Percentiles rank a stretch among this genome's conserved stretches.
Conservation (phyloP, 2,888 invertebrate species). For the Apotomis betuletana region DNA sequence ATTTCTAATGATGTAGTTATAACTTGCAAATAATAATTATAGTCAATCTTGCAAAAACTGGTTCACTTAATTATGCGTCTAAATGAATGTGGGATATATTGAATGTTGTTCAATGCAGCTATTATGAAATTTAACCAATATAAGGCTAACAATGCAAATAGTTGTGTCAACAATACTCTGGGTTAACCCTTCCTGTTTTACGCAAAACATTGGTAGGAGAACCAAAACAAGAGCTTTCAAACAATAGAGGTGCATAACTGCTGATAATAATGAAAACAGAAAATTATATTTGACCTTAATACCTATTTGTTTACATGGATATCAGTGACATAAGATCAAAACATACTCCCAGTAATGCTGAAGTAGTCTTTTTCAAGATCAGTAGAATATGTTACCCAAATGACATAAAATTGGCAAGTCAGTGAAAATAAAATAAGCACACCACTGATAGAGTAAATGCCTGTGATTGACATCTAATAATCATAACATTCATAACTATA, state of each 20-base stretch:
- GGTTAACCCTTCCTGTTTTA: slow-evolving; percentile 33
- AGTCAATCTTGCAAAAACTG: not conserved
- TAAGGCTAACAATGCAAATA: slow-evolving; percentile 34
- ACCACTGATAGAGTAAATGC: too few species aligned
- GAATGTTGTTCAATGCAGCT: slow-evolving; percentile 19
- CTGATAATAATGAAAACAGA: slow-evolving; percentile 10
- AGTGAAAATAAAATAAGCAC: too few species aligned
- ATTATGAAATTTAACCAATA: slow-evolving; percentile 33
- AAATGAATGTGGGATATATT: not conserved
- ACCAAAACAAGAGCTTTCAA: slow-evolving; percentile 20
- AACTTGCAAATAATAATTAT: too few species aligned
- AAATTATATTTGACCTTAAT: not conserved
- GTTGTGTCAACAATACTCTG: slow-evolving; percentile 20
- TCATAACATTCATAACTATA: too few species aligned
- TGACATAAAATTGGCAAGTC: too few species aligned
- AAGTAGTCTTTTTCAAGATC: too few species aligned
- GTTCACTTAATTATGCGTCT: slow-evolving; percentile 11
- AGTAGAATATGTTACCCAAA: too few species aligned
- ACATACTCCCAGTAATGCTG: too few species aligned
- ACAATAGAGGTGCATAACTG: slow-evolving; percentile 18
- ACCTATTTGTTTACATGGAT: not conserved
- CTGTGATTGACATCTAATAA: too few species aligned
- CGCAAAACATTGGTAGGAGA: slow-evolving; percentile 13
- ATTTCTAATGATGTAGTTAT: not conserved
- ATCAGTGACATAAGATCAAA: too few species aligned